Evolutionary conservation across 2,888 invertebrate genomes (phyloP), one percentile per base, ranked within the genome.

Genomic region (Eupithecia inturbata): DNA sequence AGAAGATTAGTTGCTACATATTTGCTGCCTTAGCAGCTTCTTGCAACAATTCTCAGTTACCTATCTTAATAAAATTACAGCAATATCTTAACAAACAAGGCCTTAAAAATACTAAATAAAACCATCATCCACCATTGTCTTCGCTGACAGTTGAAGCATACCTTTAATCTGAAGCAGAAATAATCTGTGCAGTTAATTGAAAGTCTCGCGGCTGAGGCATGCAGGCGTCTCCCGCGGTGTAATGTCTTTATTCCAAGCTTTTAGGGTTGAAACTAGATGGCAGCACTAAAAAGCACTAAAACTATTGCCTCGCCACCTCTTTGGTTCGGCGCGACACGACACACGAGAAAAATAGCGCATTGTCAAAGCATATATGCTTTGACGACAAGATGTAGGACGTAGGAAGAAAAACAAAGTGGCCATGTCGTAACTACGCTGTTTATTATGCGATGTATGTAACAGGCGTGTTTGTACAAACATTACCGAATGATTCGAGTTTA

Each of bases 151-250:
- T 7, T 62, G 62, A 62, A 62, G 7, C 62, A 19, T 19, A 16
- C 28, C 19, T 28, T 31, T 62, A 31, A 9, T 31, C 31, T 31
- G 31, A 19, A 26, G 14, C 57, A 57, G 26, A 31, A 31, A 28
- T 28, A 62, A 31, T 31, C 62, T 62, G 62, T 62, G 62, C 19
- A 62, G 28, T 31, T 62, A 62, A 62, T 62, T 62, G 62, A 62
- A 62, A 31, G 62, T 16, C 28, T 62, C 31, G 62, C 31, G 62
- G 62, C 62, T 31, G 31, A 16, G 60, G 28, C 31, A 31, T 19
- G 62, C 57, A 26, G 45, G 45, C 28, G 28, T 28, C 28, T 62
- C 62, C 31, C 62, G 62, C 31, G 9, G 62, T 62, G 62, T 62
- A 9, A 62, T 62, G 62, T 62, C 62, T 62, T 62, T 62, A 62